phyloP scores from a whole-genome alignment of 2,888 invertebrate species.

The Drosophila ustulata region DNA sequence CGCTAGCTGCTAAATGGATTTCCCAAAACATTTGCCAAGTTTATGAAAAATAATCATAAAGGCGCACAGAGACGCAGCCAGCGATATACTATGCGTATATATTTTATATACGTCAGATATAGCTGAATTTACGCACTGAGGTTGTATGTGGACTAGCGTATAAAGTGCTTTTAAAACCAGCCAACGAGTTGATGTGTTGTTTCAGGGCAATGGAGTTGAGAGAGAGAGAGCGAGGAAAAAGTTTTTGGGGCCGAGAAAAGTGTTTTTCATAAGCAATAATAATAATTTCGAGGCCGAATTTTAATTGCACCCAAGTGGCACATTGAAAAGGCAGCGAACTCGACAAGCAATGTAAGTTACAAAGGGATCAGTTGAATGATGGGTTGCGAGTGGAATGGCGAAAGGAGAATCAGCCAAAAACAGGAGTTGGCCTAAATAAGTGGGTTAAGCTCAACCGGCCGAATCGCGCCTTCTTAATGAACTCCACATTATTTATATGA shows the following conservation, averaged over 20 bases:
- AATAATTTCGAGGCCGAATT: conserved; percentile 79
- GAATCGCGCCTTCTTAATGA: conserved; percentile 19
- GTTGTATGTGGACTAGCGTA: conserved; percentile 69
- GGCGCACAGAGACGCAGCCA: conserved; percentile 27
- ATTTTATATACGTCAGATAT: conserved; percentile 25
- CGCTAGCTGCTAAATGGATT: conserved; percentile 79
- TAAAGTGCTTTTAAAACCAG: conserved; percentile 79
- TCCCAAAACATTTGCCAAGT: conserved; percentile 80
- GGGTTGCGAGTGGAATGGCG: conserved; percentile 11
- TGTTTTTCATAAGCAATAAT: conserved; percentile 80
- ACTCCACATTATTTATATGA: conserved; percentile 18
- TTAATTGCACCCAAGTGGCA: conserved; percentile 83
- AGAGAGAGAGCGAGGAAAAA: background rate
- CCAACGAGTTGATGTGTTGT: conserved; percentile 67
- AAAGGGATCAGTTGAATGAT: conserved; percentile 51
- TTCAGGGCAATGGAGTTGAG: background rate
- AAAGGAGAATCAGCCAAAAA: background rate
- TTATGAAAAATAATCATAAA: conserved; percentile 79
- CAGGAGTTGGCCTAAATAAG: conserved; percentile 29
- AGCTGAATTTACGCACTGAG: conserved; percentile 61
- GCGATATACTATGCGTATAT: conserved; percentile 15
- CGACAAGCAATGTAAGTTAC: conserved; percentile 23
- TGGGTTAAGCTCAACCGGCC: conserved; percentile 22
- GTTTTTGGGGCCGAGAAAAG: conserved; percentile 52
- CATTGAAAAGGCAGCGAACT: conserved; percentile 67